These are phyloP conservation scores for Ptychoptera albimana DNA, from an alignment of 2,888 invertebrate genomes.

Conservation along the genomic window DNA sequence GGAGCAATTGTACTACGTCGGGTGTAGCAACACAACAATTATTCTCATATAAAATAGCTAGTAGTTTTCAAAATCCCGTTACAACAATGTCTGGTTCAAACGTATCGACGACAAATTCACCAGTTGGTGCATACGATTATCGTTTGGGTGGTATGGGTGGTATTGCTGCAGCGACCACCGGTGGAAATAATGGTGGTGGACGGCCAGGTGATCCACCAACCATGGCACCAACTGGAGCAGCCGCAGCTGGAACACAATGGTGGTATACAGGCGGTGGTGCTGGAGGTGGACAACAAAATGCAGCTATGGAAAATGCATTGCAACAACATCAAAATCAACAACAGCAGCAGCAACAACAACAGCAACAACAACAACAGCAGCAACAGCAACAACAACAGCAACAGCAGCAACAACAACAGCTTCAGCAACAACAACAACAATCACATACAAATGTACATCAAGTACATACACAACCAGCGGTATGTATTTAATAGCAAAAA, in stretches of 20 bases:
- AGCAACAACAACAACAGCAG: slow-evolving; percentile 25
- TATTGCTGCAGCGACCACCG: slow-evolving; percentile 23
- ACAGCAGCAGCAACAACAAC: slow-evolving; percentile 35
- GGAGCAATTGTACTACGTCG: slow-evolving; percentile 40
- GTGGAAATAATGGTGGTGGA: slow-evolving; percentile 3
- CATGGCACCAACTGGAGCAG: slow-evolving; percentile 22
- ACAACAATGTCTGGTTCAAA: slow-evolving; percentile 47
- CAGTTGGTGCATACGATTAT: slow-evolving; percentile 57
- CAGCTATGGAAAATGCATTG: slow-evolving; percentile 40
- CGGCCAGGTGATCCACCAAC: slow-evolving; percentile 10
- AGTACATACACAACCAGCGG: slow-evolving; percentile 28
- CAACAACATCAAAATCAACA: slow-evolving; percentile 36
- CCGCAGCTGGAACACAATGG: slow-evolving; percentile 45
- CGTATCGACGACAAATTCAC: slow-evolving; percentile 42
- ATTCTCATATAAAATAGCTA: slow-evolving; percentile 75
- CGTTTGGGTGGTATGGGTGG: slow-evolving; percentile 43
- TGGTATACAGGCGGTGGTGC: slow-evolving; percentile 59
- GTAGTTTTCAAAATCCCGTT: slow-evolving; percentile 59
- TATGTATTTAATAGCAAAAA: slow-evolving; percentile 16
- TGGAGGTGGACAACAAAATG: slow-evolving; percentile 27
- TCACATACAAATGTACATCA: slow-evolving; percentile 17
- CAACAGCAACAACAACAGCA: slow-evolving; percentile 31
- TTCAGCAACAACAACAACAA: slow-evolving; percentile 32
- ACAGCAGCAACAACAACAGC: slow-evolving; percentile 35
- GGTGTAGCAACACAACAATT: slow-evolving; percentile 51